Base-by-base conservation (phyloP, 2,888 invertebrate species). In the Hoplodrina blanda region DNA sequence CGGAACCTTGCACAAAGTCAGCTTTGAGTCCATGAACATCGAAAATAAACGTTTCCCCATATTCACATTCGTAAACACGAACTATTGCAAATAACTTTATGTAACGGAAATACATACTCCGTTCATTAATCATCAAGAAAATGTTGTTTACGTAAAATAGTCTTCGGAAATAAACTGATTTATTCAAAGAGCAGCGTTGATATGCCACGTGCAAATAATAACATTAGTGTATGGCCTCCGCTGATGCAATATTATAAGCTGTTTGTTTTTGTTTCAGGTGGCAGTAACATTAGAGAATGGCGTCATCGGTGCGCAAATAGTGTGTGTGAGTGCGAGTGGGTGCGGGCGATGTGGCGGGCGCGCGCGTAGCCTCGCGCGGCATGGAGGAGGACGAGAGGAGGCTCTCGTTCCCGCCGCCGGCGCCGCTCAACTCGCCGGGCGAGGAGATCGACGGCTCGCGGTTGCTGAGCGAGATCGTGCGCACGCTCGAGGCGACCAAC, bases 331-430 rank as follows among this genome's bases (percentile, higher is more conserved):
- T 86, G 89, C 77, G 74, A 78, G 87, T 81, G 88, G 83, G 78
- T 76, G 78, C 77, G 85, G 79, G 91, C 88, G 91, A 90, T 90
- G 91, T 88, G 91, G 90, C 88, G 91, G 90, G 91, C 88, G 91
- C 91, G 90, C 91, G 91, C 90, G 90, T 93, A 93, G 93, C 91
- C 87, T 84, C 82, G 83, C 90, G 85, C 87, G 92, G 91, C 88
- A 95, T 95, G 95, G 95, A 95, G 91, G 95, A 95, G 90, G 95
- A 95, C 94, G 95, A 96, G 91, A 92, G 95, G 91, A 93, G 95
- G 89, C 91, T 95, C 87, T 96, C 95, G 89, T 96, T 96, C 91
- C 95, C 95, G 92, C 95, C 95, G 92, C 95, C 94, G 91, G 95
- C 95, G 92, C 95, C 95, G 90, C 94, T 95, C 81, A 89, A 95